These are phyloP conservation scores for Gastrophryne carolinensis DNA, from an alignment of 2,797 vertebrate genomes.

Conservation along the genomic window DNA sequence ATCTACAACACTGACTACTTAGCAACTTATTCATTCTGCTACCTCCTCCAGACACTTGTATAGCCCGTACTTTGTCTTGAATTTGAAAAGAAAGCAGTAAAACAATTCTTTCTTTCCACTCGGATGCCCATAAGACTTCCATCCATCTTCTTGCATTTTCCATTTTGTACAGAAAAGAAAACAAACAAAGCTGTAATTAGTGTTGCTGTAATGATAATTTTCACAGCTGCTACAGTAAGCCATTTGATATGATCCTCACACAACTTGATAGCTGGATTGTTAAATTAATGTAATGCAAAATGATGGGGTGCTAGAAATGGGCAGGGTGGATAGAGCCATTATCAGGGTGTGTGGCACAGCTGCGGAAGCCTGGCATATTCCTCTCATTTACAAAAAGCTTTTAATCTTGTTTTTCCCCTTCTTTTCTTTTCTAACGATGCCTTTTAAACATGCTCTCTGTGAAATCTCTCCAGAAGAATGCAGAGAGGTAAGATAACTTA, in stretches of 20 bases:
- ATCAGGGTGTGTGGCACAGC: slow-evolving; percentile 44
- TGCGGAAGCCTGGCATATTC: slow-evolving; percentile 32
- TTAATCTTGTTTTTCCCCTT: slow-evolving; percentile 13
- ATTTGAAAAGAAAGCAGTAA: not conserved
- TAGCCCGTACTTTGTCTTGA: not conserved
- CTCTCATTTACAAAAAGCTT: slow-evolving; percentile 10
- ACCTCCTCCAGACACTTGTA: not conserved
- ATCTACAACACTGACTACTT: too few relatives aligned
- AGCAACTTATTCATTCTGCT: not conserved
- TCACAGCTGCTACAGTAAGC: slow-evolving; percentile 59
- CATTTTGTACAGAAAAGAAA: not conserved
- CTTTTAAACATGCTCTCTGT: slow-evolving; percentile 29
- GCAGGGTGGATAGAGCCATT: slow-evolving; percentile 18
- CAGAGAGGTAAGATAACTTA: slow-evolving; percentile 45
- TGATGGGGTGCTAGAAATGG: slow-evolving; percentile 26
- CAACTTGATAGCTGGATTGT: slow-evolving; percentile 43
- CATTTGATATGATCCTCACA: slow-evolving; percentile 51
- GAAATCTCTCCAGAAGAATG: slow-evolving; percentile 35
- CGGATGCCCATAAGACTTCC: not conserved
- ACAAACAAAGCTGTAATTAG: slow-evolving; percentile 34
- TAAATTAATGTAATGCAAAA: slow-evolving; percentile 46
- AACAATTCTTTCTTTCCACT: not conserved
- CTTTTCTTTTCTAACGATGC: slow-evolving; percentile 14
- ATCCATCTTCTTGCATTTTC: slow-evolving; percentile 10
- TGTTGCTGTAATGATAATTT: slow-evolving; percentile 32